Conservation (phyloP, 2,797 vertebrate genomes). For the Cryptoprocta ferox region DNA sequence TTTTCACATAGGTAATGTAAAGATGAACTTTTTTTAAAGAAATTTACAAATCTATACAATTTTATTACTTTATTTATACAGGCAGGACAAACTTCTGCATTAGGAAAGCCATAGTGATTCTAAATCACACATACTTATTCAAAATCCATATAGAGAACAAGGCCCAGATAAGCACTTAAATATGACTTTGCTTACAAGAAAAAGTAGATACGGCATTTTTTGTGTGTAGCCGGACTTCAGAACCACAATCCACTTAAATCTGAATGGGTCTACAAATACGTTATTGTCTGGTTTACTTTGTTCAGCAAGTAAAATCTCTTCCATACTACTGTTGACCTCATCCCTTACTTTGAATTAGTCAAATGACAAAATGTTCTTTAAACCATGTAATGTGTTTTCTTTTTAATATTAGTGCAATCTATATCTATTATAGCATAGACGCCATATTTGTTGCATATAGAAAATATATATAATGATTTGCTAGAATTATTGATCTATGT, state of each 20-base stretch:
- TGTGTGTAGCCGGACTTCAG: not conserved
- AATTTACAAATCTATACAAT: not conserved
- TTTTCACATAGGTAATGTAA: not conserved
- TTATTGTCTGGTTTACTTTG: not conserved
- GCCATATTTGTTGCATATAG: not conserved
- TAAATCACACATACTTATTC: not conserved
- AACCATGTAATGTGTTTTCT: not conserved
- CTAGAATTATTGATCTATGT: too few relatives aligned
- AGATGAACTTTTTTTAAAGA: not conserved
- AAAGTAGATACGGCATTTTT: not conserved
- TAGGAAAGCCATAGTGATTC: not conserved
- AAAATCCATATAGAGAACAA: not conserved
- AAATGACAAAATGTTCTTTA: conserved; percentile 9
- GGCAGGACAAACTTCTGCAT: not conserved
- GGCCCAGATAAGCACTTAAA: not conserved
- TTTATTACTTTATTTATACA: not conserved
- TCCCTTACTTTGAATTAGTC: not conserved
- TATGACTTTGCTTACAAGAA: not conserved
- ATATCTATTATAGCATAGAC: not conserved
- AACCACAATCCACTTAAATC: not conserved
- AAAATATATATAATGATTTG: not conserved
- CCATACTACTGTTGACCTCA: not conserved
- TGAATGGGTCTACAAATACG: not conserved
- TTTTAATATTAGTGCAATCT: not conserved
- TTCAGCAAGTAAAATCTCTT: not conserved